Percentiles rank a stretch among this genome's conserved stretches.
Conservation (phyloP, 2,888 invertebrate genomes). For the Polia nebulosa region DNA sequence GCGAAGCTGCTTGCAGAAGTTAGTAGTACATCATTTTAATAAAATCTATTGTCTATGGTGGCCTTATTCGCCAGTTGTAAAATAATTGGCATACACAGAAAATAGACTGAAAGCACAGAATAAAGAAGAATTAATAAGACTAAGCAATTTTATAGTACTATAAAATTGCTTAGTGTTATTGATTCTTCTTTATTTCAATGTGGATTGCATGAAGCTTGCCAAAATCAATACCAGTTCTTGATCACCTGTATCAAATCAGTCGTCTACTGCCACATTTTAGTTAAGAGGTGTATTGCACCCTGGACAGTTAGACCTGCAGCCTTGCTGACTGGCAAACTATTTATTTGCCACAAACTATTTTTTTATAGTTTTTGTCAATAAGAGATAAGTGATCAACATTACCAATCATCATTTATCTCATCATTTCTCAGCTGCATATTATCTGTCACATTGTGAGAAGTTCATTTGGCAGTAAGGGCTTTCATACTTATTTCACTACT, state of each 20-base stretch:
- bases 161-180: not conserved
- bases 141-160: no score
- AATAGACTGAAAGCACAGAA: not conserved
- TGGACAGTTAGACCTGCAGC: not conserved
- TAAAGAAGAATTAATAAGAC: no score
- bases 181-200: not conserved
- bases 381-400: not conserved
- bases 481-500: no score
- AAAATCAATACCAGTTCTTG: slow-evolving; percentile 3
- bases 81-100: not conserved
- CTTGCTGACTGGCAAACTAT: not conserved
- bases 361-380: no score
- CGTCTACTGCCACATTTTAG: not conserved
- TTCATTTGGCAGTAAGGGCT: no score
- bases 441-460: no score
- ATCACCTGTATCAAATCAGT: not conserved
- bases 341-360: not conserved
- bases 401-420: not conserved
- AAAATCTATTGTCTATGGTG: no score
- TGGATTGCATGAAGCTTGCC: not conserved
- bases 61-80: no score
- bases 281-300: not conserved
- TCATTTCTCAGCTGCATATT: no score
- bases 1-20: no score
- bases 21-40: no score